Base-by-base conservation (phyloP, 2,888 invertebrate species). In the Quadroppia sp. region DNA sequence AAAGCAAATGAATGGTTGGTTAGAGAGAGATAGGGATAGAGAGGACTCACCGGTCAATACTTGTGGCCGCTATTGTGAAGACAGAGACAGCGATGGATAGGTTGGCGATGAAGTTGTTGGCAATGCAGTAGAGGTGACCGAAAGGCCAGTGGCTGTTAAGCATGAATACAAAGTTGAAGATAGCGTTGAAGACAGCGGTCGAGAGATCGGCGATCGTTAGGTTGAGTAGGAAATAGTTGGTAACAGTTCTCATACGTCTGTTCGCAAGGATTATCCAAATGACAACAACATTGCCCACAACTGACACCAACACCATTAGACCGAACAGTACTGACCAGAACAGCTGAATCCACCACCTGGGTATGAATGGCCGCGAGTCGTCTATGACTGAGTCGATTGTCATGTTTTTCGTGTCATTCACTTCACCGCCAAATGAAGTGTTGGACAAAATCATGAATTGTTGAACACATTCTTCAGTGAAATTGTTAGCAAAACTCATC, bases 201-300 rank as follows among this genome's bases (percentile, higher is more conserved):
- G 75, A 67, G 48, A 78, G 75, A 69, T 78, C 78, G 11, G 78
- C 77, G 15, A 77, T 69, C 11, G 78, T 74, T 42, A 78, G 61
- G 42, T 78, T 78, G 53, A 78, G 69, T 11, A 78, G 75, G 61
- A 78, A 78, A n/a, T 77, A 75, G 56, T 78, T 78, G 30, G 78
- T 78, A 0, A 78, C 77, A 0, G 77, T 78, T 25, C 78, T 71
- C 78, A 78, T 78, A 20, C 77, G 36, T 7, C 77, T 67, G 45
- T 78, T 77, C 13, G 77, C 77, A 28, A 85, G 76, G 2, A 95
- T 92, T 79, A 95, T 94, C 95, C 94, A 95, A 79, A 94, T 91
- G 71, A 95, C 94, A 76, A 94, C 91, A 56, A 89, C 86, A 80
- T 95, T 95, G 28, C 95, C 95, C 0, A 90, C 89, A 61, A 90